These are phyloP conservation scores for Gallirallus australis DNA, from an alignment of 2,797 vertebrate species.

Conservation along the genomic window DNA sequence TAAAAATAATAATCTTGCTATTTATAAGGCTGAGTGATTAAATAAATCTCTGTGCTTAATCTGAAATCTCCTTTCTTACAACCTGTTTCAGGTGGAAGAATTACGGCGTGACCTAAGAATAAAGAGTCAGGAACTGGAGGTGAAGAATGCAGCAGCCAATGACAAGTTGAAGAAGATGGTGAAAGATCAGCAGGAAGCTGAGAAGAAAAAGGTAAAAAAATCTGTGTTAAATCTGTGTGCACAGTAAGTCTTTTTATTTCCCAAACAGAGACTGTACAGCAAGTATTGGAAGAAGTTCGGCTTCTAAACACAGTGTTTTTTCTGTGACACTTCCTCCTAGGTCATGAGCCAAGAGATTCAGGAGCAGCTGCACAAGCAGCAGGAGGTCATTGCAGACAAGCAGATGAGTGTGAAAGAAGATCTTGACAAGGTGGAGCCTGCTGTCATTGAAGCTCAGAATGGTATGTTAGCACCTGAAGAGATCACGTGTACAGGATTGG, in stretches of 20 bases:
- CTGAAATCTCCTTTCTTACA: not conserved
- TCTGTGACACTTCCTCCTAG: slow-evolving; percentile 69
- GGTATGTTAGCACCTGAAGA: slow-evolving; percentile 77
- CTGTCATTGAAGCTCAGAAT: slow-evolving; percentile 98
- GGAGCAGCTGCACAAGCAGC: slow-evolving; percentile 96
- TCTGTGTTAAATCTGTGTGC: not conserved
- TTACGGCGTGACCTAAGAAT: slow-evolving; percentile 94
- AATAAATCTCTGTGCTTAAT: not conserved
- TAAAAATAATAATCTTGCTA: no score
- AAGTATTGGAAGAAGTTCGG: not conserved
- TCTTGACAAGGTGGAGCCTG: slow-evolving; percentile 97
- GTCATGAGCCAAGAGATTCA: slow-evolving; percentile 99
- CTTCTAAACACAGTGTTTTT: not conserved
- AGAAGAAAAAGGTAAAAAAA: slow-evolving; percentile 95
- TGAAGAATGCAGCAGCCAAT: slow-evolving; percentile 97
- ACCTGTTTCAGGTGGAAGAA: slow-evolving; percentile 89
- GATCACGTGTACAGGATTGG: not conserved
- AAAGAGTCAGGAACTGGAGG: slow-evolving; percentile 97
- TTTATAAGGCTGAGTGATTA: not conserved
- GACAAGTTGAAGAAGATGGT: slow-evolving; percentile 99
- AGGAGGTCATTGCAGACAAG: slow-evolving; percentile 97
- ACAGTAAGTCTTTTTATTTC: not conserved
- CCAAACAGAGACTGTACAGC: not conserved
- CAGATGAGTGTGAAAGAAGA: slow-evolving; percentile 95
- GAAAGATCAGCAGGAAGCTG: slow-evolving; percentile 98